A percentile compares a stretch with the other conserved stretches of the same genome.
Evolutionary conservation across 1,140 invertebrate genomes (phyloP).

Genomic region (Capitella teleta): DNA sequence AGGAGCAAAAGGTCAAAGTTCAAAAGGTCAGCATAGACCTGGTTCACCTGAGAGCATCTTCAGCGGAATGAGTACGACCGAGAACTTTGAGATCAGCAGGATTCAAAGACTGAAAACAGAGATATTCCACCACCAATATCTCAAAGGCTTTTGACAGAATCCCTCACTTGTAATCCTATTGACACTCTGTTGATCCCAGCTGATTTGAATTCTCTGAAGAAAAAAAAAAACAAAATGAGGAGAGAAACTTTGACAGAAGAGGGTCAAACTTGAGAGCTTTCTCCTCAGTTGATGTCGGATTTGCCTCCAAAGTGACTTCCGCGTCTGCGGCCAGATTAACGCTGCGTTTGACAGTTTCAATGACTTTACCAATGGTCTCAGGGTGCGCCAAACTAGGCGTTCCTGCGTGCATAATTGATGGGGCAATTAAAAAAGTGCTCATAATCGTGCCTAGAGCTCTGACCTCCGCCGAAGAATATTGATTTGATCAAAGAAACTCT

Average conservation of each 20-base stretch:
- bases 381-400: conserved; percentile 32
- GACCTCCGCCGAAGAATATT: conserved; percentile 36
- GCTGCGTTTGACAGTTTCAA: conserved; percentile 13
- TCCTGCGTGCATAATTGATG: conserved; percentile 15
- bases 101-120: conserved; percentile 18
- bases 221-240: neutral
- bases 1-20: neutral
- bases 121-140: neutral
- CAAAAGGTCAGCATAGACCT: neutral
- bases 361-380: conserved; percentile 18
- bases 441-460: conserved; percentile 5
- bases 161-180: conserved; percentile 23
- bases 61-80: conserved; percentile 25
- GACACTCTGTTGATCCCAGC: conserved; percentile 31
- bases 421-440: neutral
- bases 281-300: conserved; percentile 22
- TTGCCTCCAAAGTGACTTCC: conserved; percentile 29
- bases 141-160: neutral
- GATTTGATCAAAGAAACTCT: conserved; percentile 22
- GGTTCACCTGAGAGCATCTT: conserved; percentile 20
- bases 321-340: conserved; percentile 12
- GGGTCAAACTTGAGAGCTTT: conserved; percentile 16
- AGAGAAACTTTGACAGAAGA: neutral
- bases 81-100: conserved; percentile 17
- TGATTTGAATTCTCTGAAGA: conserved; percentile 19